A percentile compares a stretch with the other conserved stretches of the same genome.
These are phyloP conservation scores for Pionites leucogaster DNA, from an alignment of 2,113 vertebrate species.

Conservation along the genomic window DNA sequence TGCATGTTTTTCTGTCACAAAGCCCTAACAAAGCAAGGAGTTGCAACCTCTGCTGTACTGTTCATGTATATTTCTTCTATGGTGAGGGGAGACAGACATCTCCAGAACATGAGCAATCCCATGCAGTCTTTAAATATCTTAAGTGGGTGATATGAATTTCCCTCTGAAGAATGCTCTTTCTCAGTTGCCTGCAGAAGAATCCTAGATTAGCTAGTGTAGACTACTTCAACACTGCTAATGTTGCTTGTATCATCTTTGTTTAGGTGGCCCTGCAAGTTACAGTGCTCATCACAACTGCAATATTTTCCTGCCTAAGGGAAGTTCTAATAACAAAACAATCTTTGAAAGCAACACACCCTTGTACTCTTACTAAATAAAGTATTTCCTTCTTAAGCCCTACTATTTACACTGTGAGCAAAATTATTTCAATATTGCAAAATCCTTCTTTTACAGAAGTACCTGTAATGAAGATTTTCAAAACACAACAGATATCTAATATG, in stretches of 20 bases:
- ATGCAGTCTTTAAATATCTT: neutral
- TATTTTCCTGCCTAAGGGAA: neutral
- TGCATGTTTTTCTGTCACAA: neutral
- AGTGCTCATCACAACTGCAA: neutral
- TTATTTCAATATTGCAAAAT: neutral
- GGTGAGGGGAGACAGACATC: neutral
- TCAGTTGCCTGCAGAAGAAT: neutral
- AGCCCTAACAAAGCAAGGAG: neutral
- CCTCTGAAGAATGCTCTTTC: neutral
- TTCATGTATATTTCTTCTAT: neutral
- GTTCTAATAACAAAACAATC: neutral
- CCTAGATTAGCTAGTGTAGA: neutral
- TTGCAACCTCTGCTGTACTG: neutral
- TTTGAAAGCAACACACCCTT: neutral
- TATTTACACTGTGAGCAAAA: neutral
- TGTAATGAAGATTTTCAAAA: neutral
- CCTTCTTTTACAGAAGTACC: neutral
- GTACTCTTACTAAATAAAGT: neutral
- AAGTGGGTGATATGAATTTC: neutral
- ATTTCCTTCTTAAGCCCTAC: neutral
- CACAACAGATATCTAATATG: neutral
- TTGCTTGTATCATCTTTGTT: neutral
- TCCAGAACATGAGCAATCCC: neutral
- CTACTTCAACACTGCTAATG: neutral
- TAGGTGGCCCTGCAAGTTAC: neutral